Evolutionary conservation across 2,113 vertebrate genomes (phyloP), one percentile per base, ranked within the genome.

Genomic region (Aphelocoma coerulescens): DNA sequence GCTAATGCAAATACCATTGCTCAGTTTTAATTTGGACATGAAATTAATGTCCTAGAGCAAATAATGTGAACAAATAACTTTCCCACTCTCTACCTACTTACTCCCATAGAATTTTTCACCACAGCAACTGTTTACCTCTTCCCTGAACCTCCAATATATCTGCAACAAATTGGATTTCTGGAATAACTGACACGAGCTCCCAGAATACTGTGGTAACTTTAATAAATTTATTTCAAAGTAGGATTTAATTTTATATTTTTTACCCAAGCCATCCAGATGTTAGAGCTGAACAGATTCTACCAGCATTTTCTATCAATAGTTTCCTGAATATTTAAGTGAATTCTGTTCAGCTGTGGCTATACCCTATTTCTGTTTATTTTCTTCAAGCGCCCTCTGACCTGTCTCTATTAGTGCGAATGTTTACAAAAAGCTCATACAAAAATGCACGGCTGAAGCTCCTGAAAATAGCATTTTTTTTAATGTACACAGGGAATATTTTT

Each of bases 101-200:
- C 18, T 88, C 46, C 41, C 7, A 4, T 85, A 91, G 52, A 39
- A 7, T 75, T 85, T 84, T 90, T 87, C 86, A 94, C 23, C 55
- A 81, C 41, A 77, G 61, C 10, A 75, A 89, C 75, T 94, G 91
- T 91, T 93, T 87, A 76, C 48, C 19, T 95, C 41, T 90, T 90
- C 27, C 0, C 0, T 61, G 62, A 94, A 54, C 43, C 72, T 88
- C 71, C 75, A 74, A 73, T 85, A 65, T 59, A 93, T 74, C 51
- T 84, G 28, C 65, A 90, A 86, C 86, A 95, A 96, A 96, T 84
- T 92, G 72, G 89, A 96, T 94, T 96, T 93, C 85, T 91, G 21
- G 72, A 77, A 94, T 91, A 96, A 92, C 43, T 78, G 79, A 77
- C 63, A 90, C 0, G 3, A 90, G 72, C 57, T 88, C 68, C 37